Evolutionary conservation across 2,113 vertebrate genomes (phyloP).

Genomic region (Colistium nudipinnis): DNA sequence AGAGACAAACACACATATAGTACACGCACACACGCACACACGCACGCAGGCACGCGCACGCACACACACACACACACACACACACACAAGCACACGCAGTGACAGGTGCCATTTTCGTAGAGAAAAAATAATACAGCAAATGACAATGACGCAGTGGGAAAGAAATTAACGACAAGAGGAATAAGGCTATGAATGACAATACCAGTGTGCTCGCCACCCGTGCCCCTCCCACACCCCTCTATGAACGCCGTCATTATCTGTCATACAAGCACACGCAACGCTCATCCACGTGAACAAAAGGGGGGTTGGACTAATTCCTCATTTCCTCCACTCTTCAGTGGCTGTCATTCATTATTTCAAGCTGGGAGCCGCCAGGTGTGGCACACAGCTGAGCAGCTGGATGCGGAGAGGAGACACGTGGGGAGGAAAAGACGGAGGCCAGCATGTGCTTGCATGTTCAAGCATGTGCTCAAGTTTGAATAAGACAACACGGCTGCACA

Average conservation of each 20-base stretch:
- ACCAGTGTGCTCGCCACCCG: conserved; percentile 20
- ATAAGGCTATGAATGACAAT: conserved; percentile 65
- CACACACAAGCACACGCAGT: conserved; percentile 23
- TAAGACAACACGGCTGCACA: too few species aligned
- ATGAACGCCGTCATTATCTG: conserved; percentile 58
- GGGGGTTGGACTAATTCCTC: conserved; percentile 47
- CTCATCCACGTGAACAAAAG: conserved; percentile 41
- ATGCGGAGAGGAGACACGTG: conserved; percentile 34
- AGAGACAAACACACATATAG: conserved; percentile 18
- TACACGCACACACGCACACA: too few species aligned
- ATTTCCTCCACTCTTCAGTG: conserved; percentile 42
- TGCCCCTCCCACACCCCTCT: conserved; percentile 44
- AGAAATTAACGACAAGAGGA: conserved; percentile 51
- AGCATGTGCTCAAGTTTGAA: conserved; percentile 19
- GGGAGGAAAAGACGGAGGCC: conserved; percentile 20
- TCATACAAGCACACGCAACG: conserved; percentile 40
- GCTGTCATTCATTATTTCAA: conserved; percentile 56
- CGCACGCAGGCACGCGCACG: too few species aligned
- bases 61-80: not conserved
- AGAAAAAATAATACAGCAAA: conserved; percentile 40
- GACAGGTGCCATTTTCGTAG: conserved; percentile 54
- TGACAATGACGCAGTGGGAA: conserved; percentile 55
- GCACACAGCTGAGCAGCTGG: conserved; percentile 57
- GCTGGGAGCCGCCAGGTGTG: conserved; percentile 57
- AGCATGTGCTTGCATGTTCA: conserved; percentile 5